These are phyloP conservation scores for Pelusios castaneus DNA, from an alignment of 2,113 vertebrate genomes.

Conservation along the genomic window DNA sequence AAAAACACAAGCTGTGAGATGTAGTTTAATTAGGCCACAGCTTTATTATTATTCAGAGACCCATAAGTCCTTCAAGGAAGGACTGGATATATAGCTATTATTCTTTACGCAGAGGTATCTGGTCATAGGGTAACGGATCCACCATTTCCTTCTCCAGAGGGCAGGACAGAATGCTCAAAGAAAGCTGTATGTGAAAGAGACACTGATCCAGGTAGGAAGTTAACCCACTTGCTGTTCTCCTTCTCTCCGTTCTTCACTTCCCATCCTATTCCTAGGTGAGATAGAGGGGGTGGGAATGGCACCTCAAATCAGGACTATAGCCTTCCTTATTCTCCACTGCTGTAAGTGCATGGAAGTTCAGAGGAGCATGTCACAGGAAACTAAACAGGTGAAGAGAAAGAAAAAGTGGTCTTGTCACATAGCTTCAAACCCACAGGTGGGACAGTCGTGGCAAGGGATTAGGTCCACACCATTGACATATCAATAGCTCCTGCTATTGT, in stretches of 20 bases:
- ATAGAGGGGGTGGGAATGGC: background rate
- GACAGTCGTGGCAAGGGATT: background rate
- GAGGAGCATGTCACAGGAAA: background rate
- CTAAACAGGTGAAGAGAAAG: background rate
- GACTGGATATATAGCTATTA: background rate
- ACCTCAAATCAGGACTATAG: background rate
- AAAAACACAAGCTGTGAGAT: background rate
- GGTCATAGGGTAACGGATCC: fast-evolving
- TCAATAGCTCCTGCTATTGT: fast-evolving
- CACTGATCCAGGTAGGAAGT: background rate
- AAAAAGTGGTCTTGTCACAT: background rate
- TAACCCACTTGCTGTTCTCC: background rate
- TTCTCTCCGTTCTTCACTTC: background rate
- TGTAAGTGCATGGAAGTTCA: background rate
- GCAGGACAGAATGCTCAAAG: fast-evolving
- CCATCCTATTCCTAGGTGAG: background rate
- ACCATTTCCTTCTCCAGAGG: background rate
- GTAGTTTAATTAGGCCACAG: background rate
- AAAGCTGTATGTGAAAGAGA: background rate
- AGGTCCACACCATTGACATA: fast-evolving
- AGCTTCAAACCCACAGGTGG: background rate
- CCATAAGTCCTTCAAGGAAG: background rate
- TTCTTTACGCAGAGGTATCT: background rate
- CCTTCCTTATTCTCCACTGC: background rate
- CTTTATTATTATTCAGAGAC: background rate